Conservation (phyloP, 2,113 vertebrate genomes). For the Sturnira hondurensis region DNA sequence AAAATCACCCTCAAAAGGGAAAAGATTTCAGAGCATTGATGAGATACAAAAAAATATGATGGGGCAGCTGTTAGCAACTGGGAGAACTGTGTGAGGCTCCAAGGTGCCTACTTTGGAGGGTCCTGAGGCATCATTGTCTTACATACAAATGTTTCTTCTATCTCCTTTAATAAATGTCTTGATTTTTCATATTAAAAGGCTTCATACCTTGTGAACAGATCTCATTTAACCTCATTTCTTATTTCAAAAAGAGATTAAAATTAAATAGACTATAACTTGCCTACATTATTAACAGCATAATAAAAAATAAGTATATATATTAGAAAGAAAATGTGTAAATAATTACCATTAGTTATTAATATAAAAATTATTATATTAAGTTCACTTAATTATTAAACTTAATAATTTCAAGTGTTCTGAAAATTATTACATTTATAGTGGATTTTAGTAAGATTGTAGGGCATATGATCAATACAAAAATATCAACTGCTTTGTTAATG, state of each 20-base stretch:
- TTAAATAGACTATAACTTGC: neutral
- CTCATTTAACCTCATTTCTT: neutral
- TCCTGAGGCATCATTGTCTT: no score
- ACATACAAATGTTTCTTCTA: no score
- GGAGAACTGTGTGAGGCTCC: no score
- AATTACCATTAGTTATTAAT: neutral
- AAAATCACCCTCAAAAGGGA: no score
- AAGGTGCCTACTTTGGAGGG: no score
- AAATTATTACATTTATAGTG: neutral
- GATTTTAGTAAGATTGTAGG: neutral
- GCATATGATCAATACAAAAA: neutral
- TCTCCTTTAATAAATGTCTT: no score
- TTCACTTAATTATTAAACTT: no score
- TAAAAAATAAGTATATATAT: neutral
- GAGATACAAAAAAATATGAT: no score
- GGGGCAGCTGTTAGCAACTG: no score
- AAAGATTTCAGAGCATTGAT: no score
- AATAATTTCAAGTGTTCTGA: neutral
- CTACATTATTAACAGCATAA: neutral
- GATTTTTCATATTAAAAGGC: no score
- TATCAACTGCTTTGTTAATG: neutral
- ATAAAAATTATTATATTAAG: neutral
- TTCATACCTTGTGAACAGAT: no score
- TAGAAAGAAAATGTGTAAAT: neutral
- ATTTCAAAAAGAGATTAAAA: neutral